Evolutionary conservation across 2,888 invertebrate genomes (phyloP), one percentile per base, ranked within the genome.

Genomic region (Andrena flavipes): DNA sequence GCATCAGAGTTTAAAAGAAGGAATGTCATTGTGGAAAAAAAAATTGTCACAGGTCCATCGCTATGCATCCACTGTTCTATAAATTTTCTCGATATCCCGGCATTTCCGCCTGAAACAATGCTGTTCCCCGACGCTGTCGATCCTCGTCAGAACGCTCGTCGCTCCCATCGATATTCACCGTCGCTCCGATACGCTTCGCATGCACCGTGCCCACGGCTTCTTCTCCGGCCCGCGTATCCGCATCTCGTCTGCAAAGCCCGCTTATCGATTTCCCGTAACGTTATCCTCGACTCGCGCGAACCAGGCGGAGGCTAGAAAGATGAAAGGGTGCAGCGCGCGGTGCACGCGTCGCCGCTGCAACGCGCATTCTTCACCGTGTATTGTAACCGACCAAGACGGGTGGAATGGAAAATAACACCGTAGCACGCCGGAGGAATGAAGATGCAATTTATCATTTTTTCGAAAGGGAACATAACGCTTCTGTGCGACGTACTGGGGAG

Each of bases 231-330:
- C 16, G 23, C 23, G 63, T 48, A 63, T 73, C 73, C 20, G 75
- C 65, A 67, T 67, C 77, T 75, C 77, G 62, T 23, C 75, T 75
- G 77, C 67, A 62, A 78, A 74, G 67, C 60, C 49, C 60, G 60
- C 62, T 67, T 78, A 78, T 78, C 75, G 77, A 78, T 78, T 78
- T 75, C 30, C 30, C 60, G 67, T 67, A 75, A 78, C 75, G 77
- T 75, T 78, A 75, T 78, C 76, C 76, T 42, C 20, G 30, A n/a
- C 75, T n/a, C 29, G 30, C 16, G 63, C 30, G 42, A 20, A 35
- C 62, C 62, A 20, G 33, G 20, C 65, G 35, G n/a, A n/a, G n/a
- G 35, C 49, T 23, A 73, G 74, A 62, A 54, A 62, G 49, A 74
- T 51, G 67, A 64, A 76, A 73, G 48, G 56, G 70, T n/a, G 26